These are phyloP conservation scores for Cydia fagiglandana DNA, from an alignment of 1,140 invertebrate species.

Conservation along the genomic window DNA sequence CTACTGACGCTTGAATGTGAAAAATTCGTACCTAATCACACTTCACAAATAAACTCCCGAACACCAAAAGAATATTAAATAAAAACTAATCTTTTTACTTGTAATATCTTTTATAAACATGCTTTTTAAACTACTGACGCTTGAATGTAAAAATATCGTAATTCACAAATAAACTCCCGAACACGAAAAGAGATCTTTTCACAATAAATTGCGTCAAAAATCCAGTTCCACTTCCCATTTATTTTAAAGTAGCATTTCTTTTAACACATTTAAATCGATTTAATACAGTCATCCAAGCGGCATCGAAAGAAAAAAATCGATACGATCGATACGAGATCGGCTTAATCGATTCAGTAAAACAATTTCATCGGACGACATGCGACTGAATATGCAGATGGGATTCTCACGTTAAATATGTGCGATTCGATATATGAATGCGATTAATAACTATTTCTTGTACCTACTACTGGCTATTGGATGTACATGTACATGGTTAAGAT, in stretches of 20 bases:
- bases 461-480: neutral
- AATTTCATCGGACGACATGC: constrained; percentile 58
- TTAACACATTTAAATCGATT: constrained; percentile 39
- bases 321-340: constrained; percentile 53
- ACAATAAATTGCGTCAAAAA: constrained; percentile 25
- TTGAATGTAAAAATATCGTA: neutral
- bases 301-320: constrained; percentile 55
- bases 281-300: constrained; percentile 50
- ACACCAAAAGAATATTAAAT: constrained; percentile 10
- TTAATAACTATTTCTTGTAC: constrained; percentile 17
- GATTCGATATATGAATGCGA: constrained; percentile 19
- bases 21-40: neutral
- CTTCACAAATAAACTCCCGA: neutral
- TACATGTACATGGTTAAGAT: neutral
- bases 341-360: constrained; percentile 69
- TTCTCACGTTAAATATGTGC: constrained; percentile 43
- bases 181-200: neutral
- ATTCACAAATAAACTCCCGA: neutral
- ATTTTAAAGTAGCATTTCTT: constrained; percentile 26
- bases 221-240: constrained; percentile 10
- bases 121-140: neutral
- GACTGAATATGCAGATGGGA: constrained; percentile 47
- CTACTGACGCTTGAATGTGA: neutral
- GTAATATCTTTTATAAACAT: neutral
- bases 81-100: neutral